phyloP scores from a whole-genome alignment of 2,113 vertebrate species.

The Salvelinus sp. region DNA sequence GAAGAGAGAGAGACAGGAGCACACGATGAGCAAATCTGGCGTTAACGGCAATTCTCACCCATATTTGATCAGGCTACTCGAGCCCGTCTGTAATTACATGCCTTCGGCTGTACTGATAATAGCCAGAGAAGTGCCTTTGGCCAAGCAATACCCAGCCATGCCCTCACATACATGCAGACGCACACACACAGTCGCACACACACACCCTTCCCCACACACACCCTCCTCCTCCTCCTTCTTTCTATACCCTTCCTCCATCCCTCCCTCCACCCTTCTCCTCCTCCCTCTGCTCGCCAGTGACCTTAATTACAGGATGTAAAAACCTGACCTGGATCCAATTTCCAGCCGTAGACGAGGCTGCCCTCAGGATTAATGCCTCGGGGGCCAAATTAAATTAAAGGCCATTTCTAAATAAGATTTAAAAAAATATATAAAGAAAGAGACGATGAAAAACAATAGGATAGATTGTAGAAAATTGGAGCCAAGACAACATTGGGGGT shows the following conservation, averaged over 20 bases:
- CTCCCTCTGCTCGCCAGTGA: slow-evolving; percentile 37
- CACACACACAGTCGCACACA: no score
- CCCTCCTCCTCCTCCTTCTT: slow-evolving; percentile 3
- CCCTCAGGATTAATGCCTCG: slow-evolving; percentile 57
- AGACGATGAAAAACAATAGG: background rate
- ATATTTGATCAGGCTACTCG: slow-evolving; percentile 6
- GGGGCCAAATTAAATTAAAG: slow-evolving; percentile 70
- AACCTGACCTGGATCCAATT: slow-evolving; percentile 65
- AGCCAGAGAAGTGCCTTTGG: background rate
- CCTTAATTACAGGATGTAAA: slow-evolving; percentile 75
- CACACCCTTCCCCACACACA: background rate
- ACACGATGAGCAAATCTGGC: background rate
- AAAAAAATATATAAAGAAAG: slow-evolving; percentile 17
- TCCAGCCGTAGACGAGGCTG: slow-evolving; percentile 48
- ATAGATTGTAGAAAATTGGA: background rate
- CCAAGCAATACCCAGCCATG: background rate
- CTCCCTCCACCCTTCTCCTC: background rate
- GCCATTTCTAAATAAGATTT: slow-evolving; percentile 36
- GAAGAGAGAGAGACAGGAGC: slow-evolving; percentile 7
- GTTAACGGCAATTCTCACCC: background rate
- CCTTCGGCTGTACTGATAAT: background rate
- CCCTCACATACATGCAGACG: background rate
- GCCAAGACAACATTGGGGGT: slow-evolving; percentile 10
- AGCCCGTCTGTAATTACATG: slow-evolving; percentile 1
- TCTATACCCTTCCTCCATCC: slow-evolving; percentile 1